A percentile compares a stretch with the other conserved stretches of the same genome.
Evolutionary conservation across 2,888 invertebrate genomes (phyloP).

Genomic region (Julus scanicus): DNA sequence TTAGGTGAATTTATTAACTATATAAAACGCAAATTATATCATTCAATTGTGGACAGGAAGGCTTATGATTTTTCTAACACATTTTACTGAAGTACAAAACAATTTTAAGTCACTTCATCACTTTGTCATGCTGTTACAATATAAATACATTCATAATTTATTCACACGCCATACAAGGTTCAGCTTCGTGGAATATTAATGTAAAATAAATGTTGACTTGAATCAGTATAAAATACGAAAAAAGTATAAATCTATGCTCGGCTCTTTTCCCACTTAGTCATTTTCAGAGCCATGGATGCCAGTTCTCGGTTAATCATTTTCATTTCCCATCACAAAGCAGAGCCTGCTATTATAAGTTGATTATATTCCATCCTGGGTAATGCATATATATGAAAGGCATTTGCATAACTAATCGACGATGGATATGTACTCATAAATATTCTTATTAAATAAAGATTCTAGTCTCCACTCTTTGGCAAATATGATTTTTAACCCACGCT

Average conservation of each 20-base stretch:
- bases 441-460: constrained; percentile 38
- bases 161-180: not conserved
- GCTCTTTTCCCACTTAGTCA: not conserved
- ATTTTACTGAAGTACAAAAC: not conserved
- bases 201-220: not conserved
- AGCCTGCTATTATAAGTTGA: constrained; percentile 15
- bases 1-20: too few species aligned
- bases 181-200: constrained; percentile 1
- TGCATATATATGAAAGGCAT: constrained; percentile 42
- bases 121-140: not conserved
- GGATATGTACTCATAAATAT: constrained; percentile 35
- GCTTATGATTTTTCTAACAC: not conserved
- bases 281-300: not conserved
- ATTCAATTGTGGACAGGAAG: too few species aligned
- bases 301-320: constrained; percentile 20
- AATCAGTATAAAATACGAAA: constrained; percentile 2
- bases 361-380: constrained; percentile 32
- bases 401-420: constrained; percentile 42
- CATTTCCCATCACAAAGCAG: constrained; percentile 16
- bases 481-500: constrained; percentile 20
- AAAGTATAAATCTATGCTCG: not conserved
- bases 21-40: too few species aligned
- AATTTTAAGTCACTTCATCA: not conserved
- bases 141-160: not conserved
- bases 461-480: not conserved